These are phyloP conservation scores for Microctenopoma steveboyesi DNA, from an alignment of 2,797 vertebrate genomes.

Conservation along the genomic window DNA sequence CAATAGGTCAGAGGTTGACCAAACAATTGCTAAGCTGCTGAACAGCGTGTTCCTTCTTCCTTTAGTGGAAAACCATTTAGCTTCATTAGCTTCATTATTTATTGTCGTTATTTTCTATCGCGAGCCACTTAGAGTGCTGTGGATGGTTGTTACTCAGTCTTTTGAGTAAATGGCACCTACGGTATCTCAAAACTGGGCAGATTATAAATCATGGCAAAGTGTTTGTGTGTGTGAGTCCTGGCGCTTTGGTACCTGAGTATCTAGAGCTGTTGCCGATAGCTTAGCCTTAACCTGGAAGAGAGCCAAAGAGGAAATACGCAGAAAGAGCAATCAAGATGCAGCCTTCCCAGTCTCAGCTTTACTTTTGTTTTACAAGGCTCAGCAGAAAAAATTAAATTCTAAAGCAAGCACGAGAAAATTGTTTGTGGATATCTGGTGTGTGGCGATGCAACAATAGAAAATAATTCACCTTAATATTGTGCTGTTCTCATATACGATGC, in stretches of 20 bases:
- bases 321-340: slow-evolving; percentile 23
- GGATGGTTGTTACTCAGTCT: background rate
- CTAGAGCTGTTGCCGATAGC: slow-evolving; percentile 67
- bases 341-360: slow-evolving; percentile 20
- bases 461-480: slow-evolving; percentile 27
- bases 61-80: slow-evolving; percentile 27
- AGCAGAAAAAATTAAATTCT: slow-evolving; percentile 14
- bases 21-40: slow-evolving; percentile 14
- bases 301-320: slow-evolving; percentile 49
- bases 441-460: slow-evolving; percentile 17
- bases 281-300: slow-evolving; percentile 76
- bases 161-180: background rate
- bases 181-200: background rate
- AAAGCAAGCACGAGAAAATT: slow-evolving; percentile 8
- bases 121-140: slow-evolving; percentile 5
- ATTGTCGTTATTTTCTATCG: slow-evolving; percentile 11
- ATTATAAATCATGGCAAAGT: slow-evolving; percentile 21
- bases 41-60: slow-evolving; percentile 15
- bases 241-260: slow-evolving; percentile 71
- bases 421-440: slow-evolving; percentile 6
- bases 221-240: slow-evolving; percentile 4
- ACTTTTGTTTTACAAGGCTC: slow-evolving; percentile 33
- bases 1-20: background rate
- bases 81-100: slow-evolving; percentile 25
- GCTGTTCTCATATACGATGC: slow-evolving; percentile 12